Evolutionary conservation across 1,140 invertebrate species (phyloP).

Genomic region (Leptestheria dahalacensis): DNA sequence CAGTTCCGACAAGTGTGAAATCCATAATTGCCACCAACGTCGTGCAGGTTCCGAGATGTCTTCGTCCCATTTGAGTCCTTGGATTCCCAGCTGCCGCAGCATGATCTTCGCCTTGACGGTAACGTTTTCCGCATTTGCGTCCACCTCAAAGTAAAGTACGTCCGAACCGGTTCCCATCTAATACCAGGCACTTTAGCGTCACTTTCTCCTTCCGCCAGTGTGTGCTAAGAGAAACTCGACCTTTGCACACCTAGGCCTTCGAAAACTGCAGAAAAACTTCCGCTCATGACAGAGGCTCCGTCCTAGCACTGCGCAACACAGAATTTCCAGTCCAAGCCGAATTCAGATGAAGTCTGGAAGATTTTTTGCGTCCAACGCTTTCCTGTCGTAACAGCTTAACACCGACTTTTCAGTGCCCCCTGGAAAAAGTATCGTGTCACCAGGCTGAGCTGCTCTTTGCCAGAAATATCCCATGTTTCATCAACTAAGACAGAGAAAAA

Average conservation of each 20-base stretch:
- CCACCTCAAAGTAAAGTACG: constrained; percentile 1
- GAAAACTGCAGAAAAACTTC: background rate
- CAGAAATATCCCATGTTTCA: background rate
- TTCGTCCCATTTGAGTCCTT: constrained; percentile 29
- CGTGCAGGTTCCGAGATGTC: constrained; percentile 20
- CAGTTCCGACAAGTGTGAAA: background rate
- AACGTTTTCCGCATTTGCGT: background rate
- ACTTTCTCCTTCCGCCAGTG: background rate
- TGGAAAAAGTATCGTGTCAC: background rate
- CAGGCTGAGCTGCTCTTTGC: background rate
- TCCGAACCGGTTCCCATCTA: background rate
- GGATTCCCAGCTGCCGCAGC: constrained; percentile 22
- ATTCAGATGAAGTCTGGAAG: background rate
- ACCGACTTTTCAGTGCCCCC: background rate
- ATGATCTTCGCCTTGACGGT: background rate
- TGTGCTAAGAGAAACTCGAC: too few species aligned
- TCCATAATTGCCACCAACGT: background rate
- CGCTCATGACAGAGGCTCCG: background rate
- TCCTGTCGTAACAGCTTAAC: background rate
- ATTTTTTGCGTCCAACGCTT: background rate
- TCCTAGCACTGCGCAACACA: background rate
- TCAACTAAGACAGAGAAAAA: background rate
- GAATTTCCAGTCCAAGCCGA: background rate
- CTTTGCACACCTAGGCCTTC: too few species aligned
- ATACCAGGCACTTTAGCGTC: background rate